A percentile compares a stretch with the other conserved stretches of the same genome.
phyloP scores from a whole-genome alignment of 2,113 vertebrate genomes.

The Mugil cephalus region DNA sequence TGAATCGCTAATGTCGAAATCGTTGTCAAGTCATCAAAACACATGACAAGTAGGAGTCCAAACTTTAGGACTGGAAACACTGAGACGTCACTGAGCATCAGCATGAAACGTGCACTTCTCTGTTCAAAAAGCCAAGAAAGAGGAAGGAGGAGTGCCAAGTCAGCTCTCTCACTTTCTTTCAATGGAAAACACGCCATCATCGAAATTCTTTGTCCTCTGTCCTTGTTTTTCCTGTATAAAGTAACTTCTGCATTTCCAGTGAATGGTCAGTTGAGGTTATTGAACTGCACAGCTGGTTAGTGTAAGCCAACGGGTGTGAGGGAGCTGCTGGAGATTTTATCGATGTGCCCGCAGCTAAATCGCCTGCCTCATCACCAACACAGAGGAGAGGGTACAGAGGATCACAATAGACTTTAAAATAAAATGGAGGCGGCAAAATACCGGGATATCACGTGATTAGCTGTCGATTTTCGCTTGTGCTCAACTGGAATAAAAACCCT shows the following conservation, averaged over 20 bases:
- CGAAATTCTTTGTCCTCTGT: slow-evolving; percentile 47
- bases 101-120: slow-evolving; percentile 71
- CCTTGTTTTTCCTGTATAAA: slow-evolving; percentile 52
- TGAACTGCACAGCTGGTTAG: slow-evolving; percentile 50
- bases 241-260: slow-evolving; percentile 67
- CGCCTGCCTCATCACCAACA: not conserved
- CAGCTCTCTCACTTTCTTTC: slow-evolving; percentile 73
- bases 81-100: slow-evolving; percentile 63
- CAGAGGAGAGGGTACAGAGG: not conserved
- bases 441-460: too few relatives aligned
- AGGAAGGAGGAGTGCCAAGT: slow-evolving; percentile 78
- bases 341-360: slow-evolving; percentile 49
- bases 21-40: slow-evolving; percentile 56
- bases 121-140: slow-evolving; percentile 64
- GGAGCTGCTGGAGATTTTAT: slow-evolving; percentile 40
- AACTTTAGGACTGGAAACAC: slow-evolving; percentile 59
- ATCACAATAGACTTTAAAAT: not conserved
- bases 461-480: slow-evolving; percentile 28
- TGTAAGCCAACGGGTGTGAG: slow-evolving; percentile 8
- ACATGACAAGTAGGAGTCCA: slow-evolving; percentile 35
- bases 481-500: slow-evolving; percentile 14
- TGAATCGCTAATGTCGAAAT: slow-evolving; percentile 44
- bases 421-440: not conserved
- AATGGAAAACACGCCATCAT: slow-evolving; percentile 70
- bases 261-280: slow-evolving; percentile 48